Evolutionary conservation across 2,113 vertebrate genomes (phyloP).

Genomic region (Plecotus auritus): DNA sequence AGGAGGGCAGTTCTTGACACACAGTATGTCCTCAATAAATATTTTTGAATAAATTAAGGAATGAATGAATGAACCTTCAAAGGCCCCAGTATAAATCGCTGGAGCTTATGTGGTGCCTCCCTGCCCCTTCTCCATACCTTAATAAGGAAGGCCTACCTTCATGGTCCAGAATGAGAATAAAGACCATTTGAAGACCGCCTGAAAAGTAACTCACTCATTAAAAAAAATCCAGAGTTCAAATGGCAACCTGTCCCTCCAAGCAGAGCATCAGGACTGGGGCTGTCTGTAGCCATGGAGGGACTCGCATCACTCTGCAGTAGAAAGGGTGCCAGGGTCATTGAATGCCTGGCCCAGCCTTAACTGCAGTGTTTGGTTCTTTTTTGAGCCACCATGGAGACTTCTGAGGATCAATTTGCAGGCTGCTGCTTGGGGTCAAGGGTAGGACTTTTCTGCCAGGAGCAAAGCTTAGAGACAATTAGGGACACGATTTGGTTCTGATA

Average conservation of each 20-base stretch:
- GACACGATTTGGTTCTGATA: background rate
- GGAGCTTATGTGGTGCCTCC: background rate
- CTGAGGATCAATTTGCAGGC: constrained; percentile 33
- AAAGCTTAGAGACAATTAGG: constrained; percentile 28
- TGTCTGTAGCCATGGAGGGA: background rate
- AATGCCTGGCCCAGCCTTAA: background rate
- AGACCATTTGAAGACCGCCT: background rate
- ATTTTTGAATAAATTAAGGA: background rate
- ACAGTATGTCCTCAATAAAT: background rate
- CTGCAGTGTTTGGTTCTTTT: background rate
- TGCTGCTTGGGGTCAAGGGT: constrained; percentile 15
- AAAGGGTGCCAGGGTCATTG: constrained; percentile 14
- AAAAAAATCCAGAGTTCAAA: background rate
- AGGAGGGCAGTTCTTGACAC: background rate
- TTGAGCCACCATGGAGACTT: background rate
- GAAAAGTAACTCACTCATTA: background rate
- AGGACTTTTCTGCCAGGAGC: constrained; percentile 8
- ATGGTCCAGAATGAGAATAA: background rate
- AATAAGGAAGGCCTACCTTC: background rate
- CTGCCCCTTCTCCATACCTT: background rate
- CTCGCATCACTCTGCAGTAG: background rate
- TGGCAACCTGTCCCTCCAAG: background rate
- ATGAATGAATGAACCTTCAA: background rate
- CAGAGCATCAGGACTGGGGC: background rate
- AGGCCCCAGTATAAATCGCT: background rate